Evolutionary conservation across 2,888 invertebrate species (phyloP).

Genomic region (Trissonchulus latispiculum): DNA sequence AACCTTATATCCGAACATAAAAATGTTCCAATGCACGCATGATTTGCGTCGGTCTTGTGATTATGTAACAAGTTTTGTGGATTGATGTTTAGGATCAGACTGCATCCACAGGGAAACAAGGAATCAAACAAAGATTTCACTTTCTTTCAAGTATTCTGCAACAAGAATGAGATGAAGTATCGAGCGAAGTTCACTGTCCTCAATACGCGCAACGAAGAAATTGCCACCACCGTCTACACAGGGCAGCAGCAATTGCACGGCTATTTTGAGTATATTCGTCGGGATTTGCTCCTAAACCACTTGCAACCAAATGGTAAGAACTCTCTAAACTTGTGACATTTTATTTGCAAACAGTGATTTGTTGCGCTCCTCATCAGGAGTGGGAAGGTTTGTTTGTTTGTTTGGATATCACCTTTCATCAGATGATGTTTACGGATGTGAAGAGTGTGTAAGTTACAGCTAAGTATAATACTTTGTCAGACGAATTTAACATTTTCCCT

Average conservation of each 20-base stretch:
- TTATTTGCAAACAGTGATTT: no score
- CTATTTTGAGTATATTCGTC: conserved; percentile 42
- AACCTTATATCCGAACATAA: no score
- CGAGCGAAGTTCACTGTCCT: conserved; percentile 39
- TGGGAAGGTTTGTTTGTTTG: no score
- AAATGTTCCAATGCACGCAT: no score
- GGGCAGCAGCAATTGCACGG: conserved; percentile 43
- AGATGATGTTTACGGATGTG: no score
- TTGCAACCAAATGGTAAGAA: conserved; percentile 28
- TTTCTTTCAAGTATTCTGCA: conserved; percentile 40
- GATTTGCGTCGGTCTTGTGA: no score
- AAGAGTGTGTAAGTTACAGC: no score
- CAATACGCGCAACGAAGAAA: conserved; percentile 38
- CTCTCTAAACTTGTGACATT: no score
- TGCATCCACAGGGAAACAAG: conserved; percentile 44
- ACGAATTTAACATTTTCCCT: no score
- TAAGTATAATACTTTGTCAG: no score
- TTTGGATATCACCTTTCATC: no score
- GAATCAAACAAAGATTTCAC: conserved; percentile 43
- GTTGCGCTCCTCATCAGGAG: no score
- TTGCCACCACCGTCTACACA: conserved; percentile 41
- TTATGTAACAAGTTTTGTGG: background rate
- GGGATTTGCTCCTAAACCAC: conserved; percentile 36
- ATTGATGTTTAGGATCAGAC: conserved; percentile 37
- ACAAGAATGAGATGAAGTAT: conserved; percentile 30